Conservation (phyloP, 23 tunicate genomes). For the Trididemnum clinides region DNA sequence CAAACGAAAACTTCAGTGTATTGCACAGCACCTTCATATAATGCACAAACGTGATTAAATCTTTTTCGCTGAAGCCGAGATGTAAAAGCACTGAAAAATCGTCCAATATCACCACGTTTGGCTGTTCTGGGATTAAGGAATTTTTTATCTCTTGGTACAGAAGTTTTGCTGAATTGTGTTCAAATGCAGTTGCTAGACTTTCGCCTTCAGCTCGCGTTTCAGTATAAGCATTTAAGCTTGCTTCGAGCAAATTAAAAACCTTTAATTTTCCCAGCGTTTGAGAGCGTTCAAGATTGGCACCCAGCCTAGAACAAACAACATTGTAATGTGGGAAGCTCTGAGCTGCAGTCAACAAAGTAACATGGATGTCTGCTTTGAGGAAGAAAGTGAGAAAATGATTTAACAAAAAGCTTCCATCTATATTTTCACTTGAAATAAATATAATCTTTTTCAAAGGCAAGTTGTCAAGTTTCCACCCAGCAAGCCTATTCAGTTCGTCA, state of each 20-base stretch:
- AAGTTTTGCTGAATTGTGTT: not conserved
- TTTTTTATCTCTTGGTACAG: not conserved
- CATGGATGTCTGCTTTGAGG: conserved; percentile 45
- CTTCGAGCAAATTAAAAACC: conserved; percentile 34
- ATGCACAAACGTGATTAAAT: conserved; percentile 41
- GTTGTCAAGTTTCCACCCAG: conserved; percentile 46
- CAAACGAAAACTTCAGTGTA: not conserved
- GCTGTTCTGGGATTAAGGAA: not conserved
- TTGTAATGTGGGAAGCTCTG: conserved; percentile 71
- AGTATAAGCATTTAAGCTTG: not conserved
- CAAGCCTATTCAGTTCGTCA: conserved; percentile 59
- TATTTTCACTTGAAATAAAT: conserved; percentile 30
- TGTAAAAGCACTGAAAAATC: conserved; percentile 47
- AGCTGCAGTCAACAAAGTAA: conserved; percentile 42
- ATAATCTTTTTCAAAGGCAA: conserved; percentile 43
- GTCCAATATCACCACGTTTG: conserved; percentile 47
- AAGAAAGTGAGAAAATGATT: conserved; percentile 68
- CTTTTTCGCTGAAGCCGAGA: conserved; percentile 25
- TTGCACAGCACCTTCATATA: conserved; percentile 34
- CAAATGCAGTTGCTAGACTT: not conserved
- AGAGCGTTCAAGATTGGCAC: conserved; percentile 39
- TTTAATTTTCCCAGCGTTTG: conserved; percentile 3
- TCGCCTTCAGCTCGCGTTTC: not conserved
- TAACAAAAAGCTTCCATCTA: conserved; percentile 59
- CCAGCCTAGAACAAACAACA: conserved; percentile 62